Percentiles rank a stretch among this genome's conserved stretches.
These are phyloP conservation scores for Sceloporus tristichus DNA, from an alignment of 2,113 vertebrate species.

Conservation along the genomic window DNA sequence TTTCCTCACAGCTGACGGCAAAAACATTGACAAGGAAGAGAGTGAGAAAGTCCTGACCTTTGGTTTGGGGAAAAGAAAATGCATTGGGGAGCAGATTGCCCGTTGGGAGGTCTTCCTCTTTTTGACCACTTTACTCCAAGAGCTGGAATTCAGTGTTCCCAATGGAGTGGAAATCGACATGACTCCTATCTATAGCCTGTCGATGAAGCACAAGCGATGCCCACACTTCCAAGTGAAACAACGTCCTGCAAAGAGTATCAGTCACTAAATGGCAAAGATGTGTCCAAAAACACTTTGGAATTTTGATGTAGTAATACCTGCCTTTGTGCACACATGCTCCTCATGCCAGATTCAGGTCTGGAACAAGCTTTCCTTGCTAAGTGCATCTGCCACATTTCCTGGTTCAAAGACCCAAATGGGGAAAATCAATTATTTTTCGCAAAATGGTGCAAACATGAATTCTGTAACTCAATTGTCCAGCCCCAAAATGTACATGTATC, in stretches of 20 bases:
- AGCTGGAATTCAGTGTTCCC: slow-evolving; percentile 77
- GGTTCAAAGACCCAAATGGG: not conserved
- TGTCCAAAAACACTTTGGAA: too few species aligned
- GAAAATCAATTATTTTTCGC: not conserved
- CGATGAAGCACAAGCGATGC: too few species aligned
- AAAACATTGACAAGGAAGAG: slow-evolving; percentile 74
- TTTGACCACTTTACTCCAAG: slow-evolving; percentile 87
- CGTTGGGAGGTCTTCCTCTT: slow-evolving; percentile 91
- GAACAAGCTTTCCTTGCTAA: not conserved
- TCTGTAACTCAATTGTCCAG: too few species aligned
- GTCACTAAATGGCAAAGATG: too few species aligned
- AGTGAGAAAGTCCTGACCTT: slow-evolving; percentile 87
- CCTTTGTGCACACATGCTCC: not conserved
- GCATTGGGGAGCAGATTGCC: slow-evolving; percentile 76
- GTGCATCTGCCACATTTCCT: too few species aligned
- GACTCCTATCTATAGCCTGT: too few species aligned
- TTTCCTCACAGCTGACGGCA: slow-evolving; percentile 82
- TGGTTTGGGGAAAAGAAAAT: slow-evolving; percentile 89
- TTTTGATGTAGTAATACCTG: too few species aligned
- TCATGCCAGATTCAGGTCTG: not conserved
- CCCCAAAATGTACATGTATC: too few species aligned
- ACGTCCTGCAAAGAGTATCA: too few species aligned
- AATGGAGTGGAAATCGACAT: slow-evolving; percentile 56
- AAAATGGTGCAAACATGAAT: too few species aligned
- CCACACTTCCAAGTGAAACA: too few species aligned